Conservation (phyloP, 2,113 vertebrate genomes). For the Grus americana region DNA sequence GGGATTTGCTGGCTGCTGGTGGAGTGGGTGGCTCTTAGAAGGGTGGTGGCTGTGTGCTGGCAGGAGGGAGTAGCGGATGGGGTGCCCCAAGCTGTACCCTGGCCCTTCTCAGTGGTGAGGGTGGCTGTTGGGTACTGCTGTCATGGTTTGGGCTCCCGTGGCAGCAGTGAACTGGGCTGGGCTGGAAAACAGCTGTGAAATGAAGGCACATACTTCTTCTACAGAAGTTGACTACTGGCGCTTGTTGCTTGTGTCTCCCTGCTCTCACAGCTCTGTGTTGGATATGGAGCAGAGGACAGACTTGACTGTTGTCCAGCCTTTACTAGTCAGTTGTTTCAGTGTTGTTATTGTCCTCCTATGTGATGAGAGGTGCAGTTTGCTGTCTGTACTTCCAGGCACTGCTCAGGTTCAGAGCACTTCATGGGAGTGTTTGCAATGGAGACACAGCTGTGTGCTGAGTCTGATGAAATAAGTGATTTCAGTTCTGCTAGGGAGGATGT, state of each 20-base stretch:
- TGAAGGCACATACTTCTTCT: background rate
- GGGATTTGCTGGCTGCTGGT: accelerated
- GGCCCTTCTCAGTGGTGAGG: background rate
- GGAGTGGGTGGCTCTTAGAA: accelerated
- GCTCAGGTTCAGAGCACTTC: background rate
- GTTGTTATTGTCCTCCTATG: accelerated
- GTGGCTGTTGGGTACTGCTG: background rate
- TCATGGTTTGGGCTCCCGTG: background rate
- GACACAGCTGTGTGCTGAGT: background rate
- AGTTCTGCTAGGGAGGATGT: background rate
- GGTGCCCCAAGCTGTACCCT: background rate
- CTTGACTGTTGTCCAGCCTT: background rate
- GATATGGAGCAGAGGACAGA: background rate
- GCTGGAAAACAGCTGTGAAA: background rate
- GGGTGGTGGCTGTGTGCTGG: background rate
- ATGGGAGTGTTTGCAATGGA: background rate
- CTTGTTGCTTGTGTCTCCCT: background rate
- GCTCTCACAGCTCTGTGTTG: background rate
- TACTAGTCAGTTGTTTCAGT: accelerated
- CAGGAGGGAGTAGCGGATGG: accelerated
- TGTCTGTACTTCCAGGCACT: accelerated
- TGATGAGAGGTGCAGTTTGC: background rate
- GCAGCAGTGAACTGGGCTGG: background rate
- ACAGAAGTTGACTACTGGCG: accelerated
- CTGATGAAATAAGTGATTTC: background rate